Evolutionary conservation across 2,888 invertebrate species (phyloP).

Genomic region (Nymphalis c-album): DNA sequence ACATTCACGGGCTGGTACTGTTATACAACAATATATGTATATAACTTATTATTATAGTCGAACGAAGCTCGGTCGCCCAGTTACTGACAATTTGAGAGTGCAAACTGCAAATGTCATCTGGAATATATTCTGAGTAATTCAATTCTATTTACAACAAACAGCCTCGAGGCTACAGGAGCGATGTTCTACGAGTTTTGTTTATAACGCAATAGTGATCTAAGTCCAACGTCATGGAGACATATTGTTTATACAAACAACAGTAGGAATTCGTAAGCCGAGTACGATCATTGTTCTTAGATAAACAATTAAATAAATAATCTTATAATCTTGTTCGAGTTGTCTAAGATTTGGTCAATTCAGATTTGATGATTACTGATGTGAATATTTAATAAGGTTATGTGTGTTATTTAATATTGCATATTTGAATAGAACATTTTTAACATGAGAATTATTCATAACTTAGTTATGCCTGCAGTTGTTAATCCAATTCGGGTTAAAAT

Average conservation of each 20-base stretch:
- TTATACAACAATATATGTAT: no score
- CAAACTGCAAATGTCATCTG: no score
- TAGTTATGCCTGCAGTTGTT: neutral
- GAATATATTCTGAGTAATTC: no score
- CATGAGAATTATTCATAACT: no score
- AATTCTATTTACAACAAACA: neutral
- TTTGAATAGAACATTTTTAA: no score
- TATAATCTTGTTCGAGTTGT: neutral
- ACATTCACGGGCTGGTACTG: no score
- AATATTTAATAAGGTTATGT: no score
- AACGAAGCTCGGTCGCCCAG: no score
- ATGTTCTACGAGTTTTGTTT: neutral
- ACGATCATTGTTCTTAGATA: neutral
- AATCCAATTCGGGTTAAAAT: neutral
- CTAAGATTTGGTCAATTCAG: neutral
- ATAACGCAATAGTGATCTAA: neutral
- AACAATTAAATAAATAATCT: neutral
- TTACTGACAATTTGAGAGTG: no score
- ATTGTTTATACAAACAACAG: constrained; percentile 22
- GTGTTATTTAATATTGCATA: no score
- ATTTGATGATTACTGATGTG: no score
- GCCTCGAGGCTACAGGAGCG: neutral
- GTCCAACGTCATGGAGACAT: constrained; percentile 12
- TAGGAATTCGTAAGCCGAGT: constrained; percentile 15
- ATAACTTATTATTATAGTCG: no score